phyloP scores from a whole-genome alignment of 2,113 vertebrate genomes.

The Todiramphus saurophagus region DNA sequence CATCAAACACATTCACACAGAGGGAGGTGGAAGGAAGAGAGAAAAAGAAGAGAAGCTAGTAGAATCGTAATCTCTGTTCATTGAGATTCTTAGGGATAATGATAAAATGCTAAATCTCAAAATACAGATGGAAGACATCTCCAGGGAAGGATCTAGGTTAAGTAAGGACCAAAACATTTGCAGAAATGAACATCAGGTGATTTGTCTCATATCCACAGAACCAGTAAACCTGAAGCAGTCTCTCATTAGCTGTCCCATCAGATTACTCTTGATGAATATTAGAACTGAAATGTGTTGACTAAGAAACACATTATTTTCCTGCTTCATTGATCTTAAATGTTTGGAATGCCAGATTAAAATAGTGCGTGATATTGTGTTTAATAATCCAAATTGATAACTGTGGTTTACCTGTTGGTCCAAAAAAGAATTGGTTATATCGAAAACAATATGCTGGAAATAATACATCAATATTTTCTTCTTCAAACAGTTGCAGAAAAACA shows the following conservation, averaged over 20 bases:
- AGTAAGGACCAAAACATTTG: neutral
- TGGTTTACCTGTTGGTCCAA: neutral
- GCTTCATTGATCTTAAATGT: neutral
- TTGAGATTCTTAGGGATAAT: neutral
- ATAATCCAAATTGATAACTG: neutral
- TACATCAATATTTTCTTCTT: neutral
- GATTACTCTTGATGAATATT: neutral
- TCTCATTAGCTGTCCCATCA: neutral
- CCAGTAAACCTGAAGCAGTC: neutral
- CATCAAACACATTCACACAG: neutral
- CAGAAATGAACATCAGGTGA: neutral
- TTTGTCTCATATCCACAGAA: neutral
- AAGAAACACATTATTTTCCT: neutral
- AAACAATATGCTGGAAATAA: neutral
- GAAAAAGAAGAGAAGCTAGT: neutral
- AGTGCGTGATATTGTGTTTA: neutral
- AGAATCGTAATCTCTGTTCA: neutral
- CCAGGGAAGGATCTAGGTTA: neutral
- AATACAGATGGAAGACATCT: neutral
- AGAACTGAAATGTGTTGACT: neutral
- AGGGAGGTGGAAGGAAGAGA: neutral
- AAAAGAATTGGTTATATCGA: neutral
- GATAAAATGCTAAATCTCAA: neutral
- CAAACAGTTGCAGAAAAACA: neutral
- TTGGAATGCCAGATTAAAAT: neutral